Conservation (phyloP, 2,797 vertebrate genomes). For the Urosaurus nigricauda region DNA sequence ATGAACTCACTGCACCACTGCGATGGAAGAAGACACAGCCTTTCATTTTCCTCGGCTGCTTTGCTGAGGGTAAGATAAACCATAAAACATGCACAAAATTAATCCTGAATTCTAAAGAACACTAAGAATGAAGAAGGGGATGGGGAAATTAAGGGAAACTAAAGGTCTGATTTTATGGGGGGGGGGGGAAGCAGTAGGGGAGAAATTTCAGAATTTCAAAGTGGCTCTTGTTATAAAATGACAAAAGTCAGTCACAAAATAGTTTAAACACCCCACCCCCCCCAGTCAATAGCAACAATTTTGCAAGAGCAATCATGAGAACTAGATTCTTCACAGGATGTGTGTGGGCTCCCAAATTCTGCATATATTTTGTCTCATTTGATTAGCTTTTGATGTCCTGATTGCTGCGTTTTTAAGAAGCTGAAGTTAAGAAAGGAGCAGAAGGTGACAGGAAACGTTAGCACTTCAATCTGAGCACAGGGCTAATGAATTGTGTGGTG, state of each 20-base stretch:
- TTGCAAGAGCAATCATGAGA: conserved; percentile 70
- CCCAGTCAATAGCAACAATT: conserved; percentile 71
- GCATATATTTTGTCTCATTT: conserved; percentile 72
- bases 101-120: no score
- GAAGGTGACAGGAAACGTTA: conserved; percentile 76
- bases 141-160: no score
- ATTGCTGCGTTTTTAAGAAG: conserved; percentile 70
- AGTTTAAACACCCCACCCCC: background rate
- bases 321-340: conserved; percentile 67
- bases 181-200: no score
- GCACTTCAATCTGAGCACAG: conserved; percentile 70
- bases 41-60: no score
- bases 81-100: no score
- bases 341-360: conserved; percentile 55
- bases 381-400: conserved; percentile 77
- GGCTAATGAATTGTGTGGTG: conserved; percentile 72
- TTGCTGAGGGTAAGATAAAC: no score
- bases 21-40: background rate
- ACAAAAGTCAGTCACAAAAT: conserved; percentile 23
- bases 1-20: no score
- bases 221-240: background rate
- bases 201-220: background rate
- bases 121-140: no score
- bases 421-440: conserved; percentile 63
- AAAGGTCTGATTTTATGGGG: no score